These are phyloP conservation scores for Lethrus apterus DNA, from an alignment of 1,140 invertebrate genomes.

Conservation along the genomic window DNA sequence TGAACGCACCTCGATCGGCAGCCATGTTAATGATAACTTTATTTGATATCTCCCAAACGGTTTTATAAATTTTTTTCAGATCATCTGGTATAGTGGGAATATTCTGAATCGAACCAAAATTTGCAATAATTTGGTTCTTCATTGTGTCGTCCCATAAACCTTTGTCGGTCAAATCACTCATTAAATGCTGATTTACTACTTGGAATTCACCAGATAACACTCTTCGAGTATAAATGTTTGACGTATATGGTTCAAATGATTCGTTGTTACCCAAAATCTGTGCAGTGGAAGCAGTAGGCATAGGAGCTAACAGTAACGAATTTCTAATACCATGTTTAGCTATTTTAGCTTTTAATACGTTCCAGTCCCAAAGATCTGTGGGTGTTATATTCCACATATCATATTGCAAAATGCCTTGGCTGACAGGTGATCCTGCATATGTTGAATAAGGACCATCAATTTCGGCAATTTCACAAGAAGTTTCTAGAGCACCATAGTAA, in stretches of 20 bases:
- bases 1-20: constrained; percentile 93
- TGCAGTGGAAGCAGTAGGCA: constrained; percentile 98
- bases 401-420: constrained; percentile 94
- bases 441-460: constrained; percentile 83
- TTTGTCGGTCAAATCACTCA: constrained; percentile 85
- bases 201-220: constrained; percentile 87
- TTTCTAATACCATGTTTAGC: constrained; percentile 88
- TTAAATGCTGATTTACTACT: constrained; percentile 94
- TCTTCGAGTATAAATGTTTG: constrained; percentile 91
- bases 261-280: constrained; percentile 99
- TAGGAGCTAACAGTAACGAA: constrained; percentile 90
- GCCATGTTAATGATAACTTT: constrained; percentile 95
- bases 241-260: constrained; percentile 96
- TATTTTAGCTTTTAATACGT: constrained; percentile 75
- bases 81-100: constrained; percentile 84
- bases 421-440: constrained; percentile 85
- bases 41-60: constrained; percentile 98
- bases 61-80: constrained; percentile 90
- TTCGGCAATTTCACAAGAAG: constrained; percentile 92
- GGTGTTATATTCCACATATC: constrained; percentile 97
- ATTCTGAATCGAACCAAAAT: constrained; percentile 90
- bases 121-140: constrained; percentile 89
- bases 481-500: constrained; percentile 94
- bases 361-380: constrained; percentile 87
- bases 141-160: constrained; percentile 94